Base-by-base conservation (phyloP, 2,888 invertebrate genomes). In the Erpobdella octoculata region DNA sequence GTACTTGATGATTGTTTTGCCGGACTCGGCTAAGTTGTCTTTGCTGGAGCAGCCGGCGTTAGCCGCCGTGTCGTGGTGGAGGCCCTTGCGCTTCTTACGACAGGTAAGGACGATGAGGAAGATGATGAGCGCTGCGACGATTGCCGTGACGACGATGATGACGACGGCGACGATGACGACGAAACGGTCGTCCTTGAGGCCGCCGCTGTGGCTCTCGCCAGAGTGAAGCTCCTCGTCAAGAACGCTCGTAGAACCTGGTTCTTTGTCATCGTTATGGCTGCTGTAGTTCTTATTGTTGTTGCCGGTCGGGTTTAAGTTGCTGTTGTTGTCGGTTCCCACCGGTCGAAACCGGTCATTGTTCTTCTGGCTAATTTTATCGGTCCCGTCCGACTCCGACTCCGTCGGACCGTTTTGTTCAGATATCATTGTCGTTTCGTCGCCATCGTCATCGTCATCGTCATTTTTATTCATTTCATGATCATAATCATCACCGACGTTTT, bases 1-100 rank as follows among this genome's bases (percentile, higher is more conserved):
- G 48, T 71, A 71, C 25, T 71, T 74, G 68, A 73, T 73, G 31
- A 73, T 41, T 18, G 70, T 72, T 41, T 68, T 61, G 28, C 70
- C 25, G 33, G 35, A 21, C 1, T 31, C 67, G 5, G 58, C 37
- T n/a, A 67, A 37, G 18, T 18, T 64, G 36, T 25, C n/a, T 2
- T 18, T 25, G 3, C 31, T 31, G 18, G 41, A 18, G 46, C 31
- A 46, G 9, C 12, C 65, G 8, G 25, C 41, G 18, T 67, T 31
- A 36, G 8, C 70, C 4, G n/a, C 6, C 15, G 28, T 31, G 3
- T 67, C 36, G n/a, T 41, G 41, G 9, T 37, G 18, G 25, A 58
- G 36, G 1, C 21, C 35, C n/a, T 69, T 28, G 21, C 28, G 25
- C 59, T 66, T 53, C 46, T 41, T 33, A 3, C 67, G n/a, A 12